Conservation (phyloP, 2,888 invertebrate genomes). For the Temnothorax unifasciatus region DNA sequence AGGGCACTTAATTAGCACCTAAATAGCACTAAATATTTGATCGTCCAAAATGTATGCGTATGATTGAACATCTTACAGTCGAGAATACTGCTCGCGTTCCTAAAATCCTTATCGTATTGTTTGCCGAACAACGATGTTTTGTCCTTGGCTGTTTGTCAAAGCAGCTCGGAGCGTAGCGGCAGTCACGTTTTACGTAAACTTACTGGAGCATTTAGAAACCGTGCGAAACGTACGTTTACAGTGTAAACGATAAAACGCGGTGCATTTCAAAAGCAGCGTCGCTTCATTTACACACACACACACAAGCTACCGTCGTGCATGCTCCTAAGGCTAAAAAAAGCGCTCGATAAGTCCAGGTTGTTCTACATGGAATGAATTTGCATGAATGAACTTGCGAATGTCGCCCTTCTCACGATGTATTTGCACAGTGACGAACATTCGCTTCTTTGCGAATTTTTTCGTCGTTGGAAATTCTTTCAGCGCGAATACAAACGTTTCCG, state of each 20-base stretch:
- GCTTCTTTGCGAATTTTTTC: not conserved
- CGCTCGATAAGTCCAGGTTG: not conserved
- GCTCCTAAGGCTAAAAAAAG: not conserved
- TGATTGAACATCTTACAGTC: not conserved
- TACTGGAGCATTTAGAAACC: slow-evolving; percentile 13
- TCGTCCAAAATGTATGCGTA: not conserved
- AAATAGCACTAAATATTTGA: too few species aligned
- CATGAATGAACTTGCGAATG: slow-evolving; percentile 1
- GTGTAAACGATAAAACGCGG: not conserved
- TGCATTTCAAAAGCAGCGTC: slow-evolving; percentile 9
- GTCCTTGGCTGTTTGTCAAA: slow-evolving; percentile 18
- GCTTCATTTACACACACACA: not conserved
- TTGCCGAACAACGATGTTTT: slow-evolving; percentile 8
- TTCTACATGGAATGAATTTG: slow-evolving; percentile 3
- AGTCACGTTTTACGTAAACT: slow-evolving; percentile 31
- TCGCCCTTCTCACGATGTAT: not conserved
- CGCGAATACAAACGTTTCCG: not conserved
- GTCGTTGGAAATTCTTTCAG: not conserved
- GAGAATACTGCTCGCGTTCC: not conserved
- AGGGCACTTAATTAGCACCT: too few species aligned
- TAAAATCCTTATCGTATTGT: slow-evolving; percentile 27
- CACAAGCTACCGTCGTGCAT: too few species aligned
- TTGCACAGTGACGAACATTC: not conserved
- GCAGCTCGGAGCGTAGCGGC: not conserved
- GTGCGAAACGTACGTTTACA: not conserved